These are phyloP conservation scores for Ips typographus DNA, from an alignment of 1,140 invertebrate species.

Conservation along the genomic window DNA sequence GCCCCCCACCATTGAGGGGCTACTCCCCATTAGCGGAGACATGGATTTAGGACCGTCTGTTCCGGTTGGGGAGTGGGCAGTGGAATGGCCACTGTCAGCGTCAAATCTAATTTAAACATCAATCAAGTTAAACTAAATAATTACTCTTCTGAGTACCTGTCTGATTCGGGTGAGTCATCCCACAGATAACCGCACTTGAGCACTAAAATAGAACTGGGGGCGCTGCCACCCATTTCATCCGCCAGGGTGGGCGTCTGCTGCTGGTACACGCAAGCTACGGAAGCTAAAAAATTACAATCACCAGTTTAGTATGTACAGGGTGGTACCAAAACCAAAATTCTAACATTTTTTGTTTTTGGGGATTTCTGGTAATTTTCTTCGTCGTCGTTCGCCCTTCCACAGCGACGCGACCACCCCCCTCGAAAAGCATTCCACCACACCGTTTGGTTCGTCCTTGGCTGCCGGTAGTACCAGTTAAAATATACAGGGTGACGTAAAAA, in stretches of 20 bases:
- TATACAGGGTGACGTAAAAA: constrained; percentile 7
- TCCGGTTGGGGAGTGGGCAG: constrained; percentile 74
- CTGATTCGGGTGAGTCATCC: constrained; percentile 84
- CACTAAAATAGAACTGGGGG: constrained; percentile 66
- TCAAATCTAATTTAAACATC: constrained; percentile 50
- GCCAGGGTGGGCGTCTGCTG: constrained; percentile 61
- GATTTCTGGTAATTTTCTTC: constrained; percentile 82
- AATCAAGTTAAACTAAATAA: background rate
- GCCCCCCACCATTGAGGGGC: constrained; percentile 60
- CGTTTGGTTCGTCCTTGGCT: constrained; percentile 6
- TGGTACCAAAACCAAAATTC: constrained; percentile 36
- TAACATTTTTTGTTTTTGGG: constrained; percentile 84
- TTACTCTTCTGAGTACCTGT: constrained; percentile 50
- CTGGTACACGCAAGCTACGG: constrained; percentile 53
- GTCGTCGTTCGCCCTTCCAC: constrained; percentile 62
- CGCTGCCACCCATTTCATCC: constrained; percentile 60
- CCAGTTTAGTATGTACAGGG: too few species aligned
- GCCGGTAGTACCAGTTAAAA: constrained; percentile 1
- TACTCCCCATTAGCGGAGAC: constrained; percentile 64
- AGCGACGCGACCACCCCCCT: constrained; percentile 39
- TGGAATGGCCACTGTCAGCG: constrained; percentile 85
- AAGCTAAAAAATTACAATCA: constrained; percentile 54
- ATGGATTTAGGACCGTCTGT: constrained; percentile 80
- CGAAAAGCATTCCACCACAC: constrained; percentile 25
- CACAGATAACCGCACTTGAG: constrained; percentile 74